phyloP scores from a whole-genome alignment of 2,113 vertebrate genomes.

The Nymphicus hollandicus region DNA sequence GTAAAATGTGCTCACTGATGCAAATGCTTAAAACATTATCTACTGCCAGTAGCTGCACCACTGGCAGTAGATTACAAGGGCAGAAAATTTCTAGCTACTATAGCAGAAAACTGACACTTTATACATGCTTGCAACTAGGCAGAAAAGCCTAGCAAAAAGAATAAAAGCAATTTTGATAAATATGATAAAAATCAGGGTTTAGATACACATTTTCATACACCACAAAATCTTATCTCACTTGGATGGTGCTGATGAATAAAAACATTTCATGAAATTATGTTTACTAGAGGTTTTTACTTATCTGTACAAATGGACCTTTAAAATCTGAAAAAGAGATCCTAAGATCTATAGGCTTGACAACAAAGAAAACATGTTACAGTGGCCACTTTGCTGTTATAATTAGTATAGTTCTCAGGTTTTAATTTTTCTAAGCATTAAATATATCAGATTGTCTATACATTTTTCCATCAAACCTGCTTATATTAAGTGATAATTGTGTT shows the following conservation, averaged over 20 bases:
- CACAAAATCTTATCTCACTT: not conserved
- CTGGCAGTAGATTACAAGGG: conserved; percentile 50
- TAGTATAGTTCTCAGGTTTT: not conserved
- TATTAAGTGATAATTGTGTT: not conserved
- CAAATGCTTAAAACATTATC: conserved; percentile 64
- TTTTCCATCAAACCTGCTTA: not conserved
- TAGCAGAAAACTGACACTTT: conserved; percentile 67
- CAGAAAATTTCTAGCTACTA: conserved; percentile 53
- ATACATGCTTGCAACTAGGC: not conserved
- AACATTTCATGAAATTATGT: not conserved
- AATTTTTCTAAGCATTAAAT: not conserved
- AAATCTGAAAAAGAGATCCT: not conserved
- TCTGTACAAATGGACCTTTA: not conserved
- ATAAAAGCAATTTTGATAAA: conserved; percentile 37
- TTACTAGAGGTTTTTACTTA: not conserved
- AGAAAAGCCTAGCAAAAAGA: conserved; percentile 23
- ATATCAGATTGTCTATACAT: not conserved
- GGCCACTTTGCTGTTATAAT: not conserved
- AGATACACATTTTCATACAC: not conserved
- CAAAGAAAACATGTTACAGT: not conserved
- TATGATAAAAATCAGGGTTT: not conserved
- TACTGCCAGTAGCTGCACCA: conserved; percentile 61
- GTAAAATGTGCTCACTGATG: conserved; percentile 65
- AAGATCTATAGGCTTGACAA: not conserved
- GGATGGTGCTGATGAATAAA: not conserved